Percentiles rank a stretch among this genome's conserved stretches.
Conservation (phyloP, 2,888 invertebrate species). For the Alloplasta piceator region DNA sequence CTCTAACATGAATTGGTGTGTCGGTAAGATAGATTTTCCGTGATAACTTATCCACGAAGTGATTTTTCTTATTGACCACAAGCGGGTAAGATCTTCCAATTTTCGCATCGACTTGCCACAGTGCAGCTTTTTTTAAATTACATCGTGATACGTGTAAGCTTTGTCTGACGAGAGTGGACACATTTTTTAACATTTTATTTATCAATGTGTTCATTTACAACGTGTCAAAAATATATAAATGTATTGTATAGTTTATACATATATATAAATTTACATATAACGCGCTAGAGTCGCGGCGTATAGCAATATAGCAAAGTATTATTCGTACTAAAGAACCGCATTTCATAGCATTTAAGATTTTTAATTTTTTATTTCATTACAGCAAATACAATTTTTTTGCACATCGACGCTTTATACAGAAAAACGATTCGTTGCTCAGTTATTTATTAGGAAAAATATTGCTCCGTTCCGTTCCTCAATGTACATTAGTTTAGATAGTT, state of each 20-base stretch:
- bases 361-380: conserved; percentile 22
- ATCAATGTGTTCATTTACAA: conserved; percentile 29
- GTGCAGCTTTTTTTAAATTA: conserved; percentile 38
- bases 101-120: conserved; percentile 17
- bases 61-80: conserved; percentile 33
- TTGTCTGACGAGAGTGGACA: conserved; percentile 5
- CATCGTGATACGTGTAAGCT: conserved; percentile 58
- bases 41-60: conserved; percentile 51
- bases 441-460: too few relatives aligned
- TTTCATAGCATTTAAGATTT: conserved; percentile 63
- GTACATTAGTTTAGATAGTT: too few relatives aligned
- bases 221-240: conserved; percentile 30
- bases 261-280: conserved; percentile 12
- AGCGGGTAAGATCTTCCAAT: conserved; percentile 35
- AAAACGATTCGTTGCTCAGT: too few relatives aligned
- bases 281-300: conserved; percentile 8
- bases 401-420: too few relatives aligned
- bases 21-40: too few relatives aligned
- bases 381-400: conserved; percentile 47
- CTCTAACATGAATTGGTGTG: too few relatives aligned
- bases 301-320: conserved; percentile 70
- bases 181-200: conserved; percentile 43
- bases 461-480: too few relatives aligned
- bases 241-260: conserved; percentile 13
- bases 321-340: conserved; percentile 72